phyloP scores from a whole-genome alignment of 2,888 invertebrate species.

The Volucella inanis region DNA sequence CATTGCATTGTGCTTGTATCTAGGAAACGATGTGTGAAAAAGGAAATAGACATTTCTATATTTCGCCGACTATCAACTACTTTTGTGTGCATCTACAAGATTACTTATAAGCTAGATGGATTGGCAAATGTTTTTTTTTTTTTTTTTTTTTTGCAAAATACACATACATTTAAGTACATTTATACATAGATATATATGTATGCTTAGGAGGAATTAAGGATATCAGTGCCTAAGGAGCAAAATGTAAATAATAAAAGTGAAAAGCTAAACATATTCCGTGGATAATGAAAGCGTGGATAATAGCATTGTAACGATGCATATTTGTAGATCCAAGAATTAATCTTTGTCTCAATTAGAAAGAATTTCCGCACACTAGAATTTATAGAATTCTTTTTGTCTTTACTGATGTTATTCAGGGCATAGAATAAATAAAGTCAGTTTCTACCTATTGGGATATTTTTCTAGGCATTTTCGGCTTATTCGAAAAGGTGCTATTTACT shows the following conservation, averaged over 20 bases:
- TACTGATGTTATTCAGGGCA: no score
- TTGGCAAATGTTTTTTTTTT: neutral
- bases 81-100: conserved; percentile 47
- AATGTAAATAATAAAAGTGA: conserved; percentile 63
- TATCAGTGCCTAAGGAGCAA: conserved; percentile 10
- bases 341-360: no score
- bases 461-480: no score
- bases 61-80: conserved; percentile 64
- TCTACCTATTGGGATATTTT: no score
- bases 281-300: no score
- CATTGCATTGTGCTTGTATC: conserved; percentile 35
- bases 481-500: no score
- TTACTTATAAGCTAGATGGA: conserved; percentile 48
- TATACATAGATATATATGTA: conserved; percentile 19
- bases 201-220: conserved; percentile 12
- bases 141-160: no score
- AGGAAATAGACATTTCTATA: conserved; percentile 70
- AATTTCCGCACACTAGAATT: no score
- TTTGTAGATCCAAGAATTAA: no score
- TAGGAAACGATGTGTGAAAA: conserved; percentile 74
- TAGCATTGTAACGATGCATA: no score
- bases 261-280: conserved; percentile 72
- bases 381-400: no score
- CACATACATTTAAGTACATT: conserved; percentile 7
- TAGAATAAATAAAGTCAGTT: no score